phyloP scores from a whole-genome alignment of 2,888 invertebrate genomes.

The Girardia tigrina region DNA sequence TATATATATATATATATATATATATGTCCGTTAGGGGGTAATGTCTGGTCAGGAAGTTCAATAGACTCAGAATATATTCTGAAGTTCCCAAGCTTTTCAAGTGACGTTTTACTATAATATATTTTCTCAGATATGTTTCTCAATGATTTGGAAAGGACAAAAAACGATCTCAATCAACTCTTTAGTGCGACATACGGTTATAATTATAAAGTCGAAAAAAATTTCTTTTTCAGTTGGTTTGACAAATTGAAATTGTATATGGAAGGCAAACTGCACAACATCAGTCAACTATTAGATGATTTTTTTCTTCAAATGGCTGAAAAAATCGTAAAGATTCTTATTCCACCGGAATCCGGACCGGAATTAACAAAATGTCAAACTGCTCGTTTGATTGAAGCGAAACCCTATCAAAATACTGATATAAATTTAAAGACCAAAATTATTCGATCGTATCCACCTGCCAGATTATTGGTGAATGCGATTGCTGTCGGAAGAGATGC shows the following conservation, averaged over 20 bases:
- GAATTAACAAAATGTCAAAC: not conserved
- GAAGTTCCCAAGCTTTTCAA: too few relatives aligned
- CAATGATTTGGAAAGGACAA: not conserved
- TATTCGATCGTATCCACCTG: not conserved
- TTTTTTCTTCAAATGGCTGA: not conserved
- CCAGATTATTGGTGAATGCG: conserved; percentile 24
- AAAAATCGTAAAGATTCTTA: not conserved
- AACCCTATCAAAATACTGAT: not conserved
- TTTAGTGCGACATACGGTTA: conserved; percentile 29
- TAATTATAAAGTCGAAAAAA: conserved; percentile 26
- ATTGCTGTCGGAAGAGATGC: not conserved
- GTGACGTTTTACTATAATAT: too few relatives aligned
- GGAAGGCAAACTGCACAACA: not conserved
- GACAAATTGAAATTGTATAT: not conserved
- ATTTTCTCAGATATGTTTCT: not conserved
- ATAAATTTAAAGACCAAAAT: not conserved
- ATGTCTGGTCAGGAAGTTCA: too few relatives aligned
- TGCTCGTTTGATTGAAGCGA: not conserved
- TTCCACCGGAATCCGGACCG: not conserved
- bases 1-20: too few relatives aligned
- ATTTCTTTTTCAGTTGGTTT: conserved; percentile 26
- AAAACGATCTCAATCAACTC: not conserved
- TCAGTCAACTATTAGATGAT: not conserved
- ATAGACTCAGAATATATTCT: too few relatives aligned
- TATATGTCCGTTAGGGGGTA: too few relatives aligned